Conservation (phyloP, 2,797 vertebrate genomes). For the Epinephelus awoara region DNA sequence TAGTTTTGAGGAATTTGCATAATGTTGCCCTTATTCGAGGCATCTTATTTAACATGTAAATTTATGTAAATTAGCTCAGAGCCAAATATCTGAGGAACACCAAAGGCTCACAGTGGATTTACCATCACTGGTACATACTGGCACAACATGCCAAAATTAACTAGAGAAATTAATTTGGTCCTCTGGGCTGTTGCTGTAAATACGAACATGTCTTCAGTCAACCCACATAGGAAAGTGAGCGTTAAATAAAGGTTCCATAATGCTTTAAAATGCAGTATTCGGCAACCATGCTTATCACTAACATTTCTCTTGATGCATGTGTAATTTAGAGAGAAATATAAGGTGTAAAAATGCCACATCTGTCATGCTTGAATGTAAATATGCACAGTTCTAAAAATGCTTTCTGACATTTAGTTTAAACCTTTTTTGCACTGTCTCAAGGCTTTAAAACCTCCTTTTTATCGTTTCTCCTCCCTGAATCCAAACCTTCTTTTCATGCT, state of each 20-base stretch:
- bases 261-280: constrained; percentile 1
- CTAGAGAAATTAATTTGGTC: constrained; percentile 45
- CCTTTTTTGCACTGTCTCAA: constrained; percentile 9
- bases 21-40: constrained; percentile 49
- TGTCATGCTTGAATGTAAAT: constrained; percentile 1
- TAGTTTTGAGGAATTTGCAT: constrained; percentile 57
- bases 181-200: constrained; percentile 49
- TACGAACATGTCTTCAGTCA: constrained; percentile 27
- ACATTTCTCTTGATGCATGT: neutral
- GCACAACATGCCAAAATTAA: constrained; percentile 59
- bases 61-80: constrained; percentile 64
- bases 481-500: constrained; percentile 30
- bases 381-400: neutral
- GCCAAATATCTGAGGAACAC: constrained; percentile 53
- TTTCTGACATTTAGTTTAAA: constrained; percentile 16
- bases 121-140: constrained; percentile 36
- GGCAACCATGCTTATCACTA: neutral
- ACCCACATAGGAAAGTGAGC: constrained; percentile 1
- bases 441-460: constrained; percentile 23
- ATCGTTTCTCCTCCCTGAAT: constrained; percentile 9
- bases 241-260: constrained; percentile 17
- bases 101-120: constrained; percentile 41
- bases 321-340: constrained; percentile 1
- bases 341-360: neutral
- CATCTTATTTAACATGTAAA: constrained; percentile 68